Base-by-base conservation (phyloP, 2,113 vertebrate genomes). In the Elanoides forficatus region DNA sequence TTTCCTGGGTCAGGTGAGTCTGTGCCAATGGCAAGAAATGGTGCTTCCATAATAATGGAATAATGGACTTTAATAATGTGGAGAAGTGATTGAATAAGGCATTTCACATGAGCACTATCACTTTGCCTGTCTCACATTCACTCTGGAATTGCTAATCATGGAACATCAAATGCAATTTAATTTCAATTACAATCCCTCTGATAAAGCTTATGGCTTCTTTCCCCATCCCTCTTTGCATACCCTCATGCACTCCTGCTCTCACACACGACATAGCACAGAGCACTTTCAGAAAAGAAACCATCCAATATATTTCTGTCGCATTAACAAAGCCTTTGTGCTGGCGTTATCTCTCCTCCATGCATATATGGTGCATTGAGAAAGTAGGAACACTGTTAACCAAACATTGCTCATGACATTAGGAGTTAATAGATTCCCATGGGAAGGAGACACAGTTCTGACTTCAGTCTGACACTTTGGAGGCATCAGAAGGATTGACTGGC, bases 101-200 rank as follows among this genome's bases (percentile, higher is more conserved):
- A 60, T 79, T 93, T 86, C 79, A 67, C 60, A 72, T 7, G 13
- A 91, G 60, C 72, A 30, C 43, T 25, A 3, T 52, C 36, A 34
- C 76, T 92, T 63, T 63, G n/a, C 52, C 60, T 79, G 48, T 27
- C 60, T 79, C 59, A 22, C 43, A 29, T 67, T 83, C 58, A 47
- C 47, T 42, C 79, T 71, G 62, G 58, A 90, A 78, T 81, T 81
- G 81, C 59, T 96, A 84, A 93, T 85, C 60, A 29, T 13, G 1
- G 18, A 19, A 59, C 60, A 88, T 70, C 65, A 95, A 92, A 86
- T 65, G 67, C 43, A 91, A 91, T 93, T 94, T 84, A 71, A 96
- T 96, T 92, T 84, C 91, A 93, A 68, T 95, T 91, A 87, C 56
- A 40, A 53, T 48, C 59, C 86, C 65, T 75, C 36, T 80, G 76